These are phyloP conservation scores for Uria aalge DNA, from an alignment of 2,113 vertebrate species.

Conservation along the genomic window DNA sequence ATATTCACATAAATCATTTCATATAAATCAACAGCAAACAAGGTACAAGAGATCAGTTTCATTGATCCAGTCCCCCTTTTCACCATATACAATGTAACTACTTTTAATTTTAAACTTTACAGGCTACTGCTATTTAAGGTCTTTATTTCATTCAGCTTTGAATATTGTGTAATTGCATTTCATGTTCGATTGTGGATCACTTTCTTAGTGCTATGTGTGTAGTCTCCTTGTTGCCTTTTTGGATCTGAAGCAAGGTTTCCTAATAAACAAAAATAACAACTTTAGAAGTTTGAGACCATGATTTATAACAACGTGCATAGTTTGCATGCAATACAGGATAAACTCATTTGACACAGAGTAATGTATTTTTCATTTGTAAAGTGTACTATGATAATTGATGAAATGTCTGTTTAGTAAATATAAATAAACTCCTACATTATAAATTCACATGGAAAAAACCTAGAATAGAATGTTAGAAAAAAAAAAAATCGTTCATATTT, in stretches of 20 bases:
- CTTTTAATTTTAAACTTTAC: conserved; percentile 56
- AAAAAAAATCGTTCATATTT: not conserved
- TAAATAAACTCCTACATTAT: not conserved
- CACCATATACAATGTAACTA: conserved; percentile 4
- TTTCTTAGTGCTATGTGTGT: not conserved
- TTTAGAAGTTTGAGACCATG: not conserved
- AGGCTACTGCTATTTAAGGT: conserved; percentile 30
- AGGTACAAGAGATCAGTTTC: not conserved
- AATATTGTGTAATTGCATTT: conserved; percentile 60
- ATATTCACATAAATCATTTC: no score
- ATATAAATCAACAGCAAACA: not conserved
- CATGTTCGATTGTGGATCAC: conserved; percentile 32
- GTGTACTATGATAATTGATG: not conserved
- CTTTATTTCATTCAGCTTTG: conserved; percentile 30
- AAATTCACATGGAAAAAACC: not conserved
- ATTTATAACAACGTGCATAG: not conserved
- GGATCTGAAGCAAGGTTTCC: conserved; percentile 41
- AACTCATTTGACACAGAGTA: not conserved
- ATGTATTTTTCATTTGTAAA: conserved; percentile 29
- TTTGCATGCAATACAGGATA: not conserved
- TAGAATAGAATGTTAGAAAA: not conserved
- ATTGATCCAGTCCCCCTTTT: not conserved
- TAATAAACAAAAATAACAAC: conserved; percentile 50
- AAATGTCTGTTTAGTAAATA: not conserved
- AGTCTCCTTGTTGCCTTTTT: conserved; percentile 57